Evolutionary conservation across 2,888 invertebrate genomes (phyloP), one percentile per base, ranked within the genome.

Genomic region (Hartigia nigra): DNA sequence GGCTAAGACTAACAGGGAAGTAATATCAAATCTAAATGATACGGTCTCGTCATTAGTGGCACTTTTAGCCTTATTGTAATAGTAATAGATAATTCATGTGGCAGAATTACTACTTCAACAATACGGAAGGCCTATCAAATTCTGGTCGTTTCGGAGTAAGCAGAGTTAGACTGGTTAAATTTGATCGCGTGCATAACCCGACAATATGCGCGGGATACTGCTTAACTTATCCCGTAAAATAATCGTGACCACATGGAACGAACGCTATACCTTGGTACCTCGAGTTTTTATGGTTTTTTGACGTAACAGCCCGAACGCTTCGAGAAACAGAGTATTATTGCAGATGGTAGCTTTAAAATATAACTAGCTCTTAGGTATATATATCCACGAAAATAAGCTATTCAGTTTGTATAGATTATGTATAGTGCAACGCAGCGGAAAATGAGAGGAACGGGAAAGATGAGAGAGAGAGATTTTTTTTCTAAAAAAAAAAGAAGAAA

Each of bases 281-380:
- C 84, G 85, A 85, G 85, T 84, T 86, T 86, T 86, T 86, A 86
- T 86, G 83, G 84, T 84, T 81, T 80, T 81, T 83, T 82, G 81
- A 81, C 82, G 81, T 81, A 81, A 75, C 85, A 79, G 84, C 81
- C 84, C 82, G 84, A 85, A 82, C 83, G 82, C 81, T 81, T 75
- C 79, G 75, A 82, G 80, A 81, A 77, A 76, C 80, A 82, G 80
- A 82, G 83, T 84, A 82, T 84, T 85, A 85, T 86, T 85, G 84
- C 84, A 78, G 77, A 72, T n/a, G 79, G 79, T 81, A 81, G 79
- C 80, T 81, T 85, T 85, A 84, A 85, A 85, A 85, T 85, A 85
- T 86, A 75, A 84, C 83, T 79, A 23, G 80, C 70, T 74, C 82
- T 79, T 85, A 84, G 81, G 14, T 39, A 14, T 39, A 39, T 2